Conservation (phyloP, 2,113 vertebrate genomes). For the Chlorodrepanis virens region DNA sequence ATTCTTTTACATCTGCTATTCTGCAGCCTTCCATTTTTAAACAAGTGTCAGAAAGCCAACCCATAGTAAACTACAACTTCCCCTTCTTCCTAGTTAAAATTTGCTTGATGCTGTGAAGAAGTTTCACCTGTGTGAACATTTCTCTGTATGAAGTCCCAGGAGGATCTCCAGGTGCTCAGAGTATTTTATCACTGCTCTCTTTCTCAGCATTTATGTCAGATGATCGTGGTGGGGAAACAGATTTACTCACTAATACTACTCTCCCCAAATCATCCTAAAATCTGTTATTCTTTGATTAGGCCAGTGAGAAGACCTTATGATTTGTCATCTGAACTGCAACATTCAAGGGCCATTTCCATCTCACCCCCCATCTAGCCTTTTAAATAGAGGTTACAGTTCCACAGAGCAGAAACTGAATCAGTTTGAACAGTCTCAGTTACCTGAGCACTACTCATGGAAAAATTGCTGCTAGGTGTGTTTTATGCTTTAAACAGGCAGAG, state of each 20-base stretch:
- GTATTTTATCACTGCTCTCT: background rate
- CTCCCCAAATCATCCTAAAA: background rate
- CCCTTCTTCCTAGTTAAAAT: background rate
- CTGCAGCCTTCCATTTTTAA: background rate
- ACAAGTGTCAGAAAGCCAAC: background rate
- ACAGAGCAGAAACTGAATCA: background rate
- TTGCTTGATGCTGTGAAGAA: background rate
- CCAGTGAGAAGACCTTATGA: background rate
- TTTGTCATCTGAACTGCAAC: background rate
- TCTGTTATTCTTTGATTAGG: background rate
- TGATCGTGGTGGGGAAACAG: background rate
- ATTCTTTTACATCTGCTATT: background rate
- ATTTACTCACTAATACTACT: background rate
- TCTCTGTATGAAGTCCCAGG: background rate
- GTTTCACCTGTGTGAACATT: background rate
- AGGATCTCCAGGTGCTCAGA: background rate
- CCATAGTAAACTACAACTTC: background rate
- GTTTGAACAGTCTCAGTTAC: background rate
- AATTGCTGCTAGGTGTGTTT: background rate
- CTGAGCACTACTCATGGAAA: accelerated
- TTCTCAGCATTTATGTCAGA: background rate
- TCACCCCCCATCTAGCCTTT: background rate
- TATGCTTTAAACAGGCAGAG: background rate
- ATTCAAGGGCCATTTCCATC: background rate
- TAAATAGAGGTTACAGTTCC: background rate